These are phyloP conservation scores for Drosophila colorata DNA, from an alignment of 2,888 invertebrate genomes.

Conservation along the genomic window DNA sequence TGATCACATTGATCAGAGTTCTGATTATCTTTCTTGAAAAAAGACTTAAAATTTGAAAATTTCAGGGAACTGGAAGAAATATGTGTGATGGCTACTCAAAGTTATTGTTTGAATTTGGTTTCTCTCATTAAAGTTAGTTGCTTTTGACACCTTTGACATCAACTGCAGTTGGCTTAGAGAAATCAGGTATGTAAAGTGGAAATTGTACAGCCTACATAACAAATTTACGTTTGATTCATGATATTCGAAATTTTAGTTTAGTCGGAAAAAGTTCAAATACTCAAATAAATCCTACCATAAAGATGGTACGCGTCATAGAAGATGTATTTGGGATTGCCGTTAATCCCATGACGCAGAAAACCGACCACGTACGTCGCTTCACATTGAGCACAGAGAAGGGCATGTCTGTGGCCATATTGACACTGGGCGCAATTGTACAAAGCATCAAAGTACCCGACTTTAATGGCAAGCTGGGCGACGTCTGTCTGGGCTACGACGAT, in stretches of 20 bases:
- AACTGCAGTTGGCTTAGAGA: constrained; percentile 33
- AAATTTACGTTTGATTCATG: constrained; percentile 32
- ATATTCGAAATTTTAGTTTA: constrained; percentile 41
- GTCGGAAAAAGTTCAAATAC: constrained; percentile 13
- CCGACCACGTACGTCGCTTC: constrained; percentile 77
- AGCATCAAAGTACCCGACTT: constrained; percentile 91
- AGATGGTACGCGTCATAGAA: constrained; percentile 81
- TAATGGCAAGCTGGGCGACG: constrained; percentile 90
- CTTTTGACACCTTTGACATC: background rate
- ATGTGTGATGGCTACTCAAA: no score
- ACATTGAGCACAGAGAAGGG: constrained; percentile 74
- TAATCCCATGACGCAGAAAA: constrained; percentile 78
- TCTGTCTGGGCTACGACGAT: constrained; percentile 93
- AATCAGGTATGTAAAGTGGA: background rate
- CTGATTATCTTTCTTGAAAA: no score
- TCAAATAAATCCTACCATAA: constrained; percentile 18
- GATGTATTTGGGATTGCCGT: constrained; percentile 82
- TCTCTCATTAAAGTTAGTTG: background rate
- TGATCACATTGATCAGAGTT: no score
- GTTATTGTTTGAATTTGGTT: background rate
- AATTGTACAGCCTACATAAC: background rate
- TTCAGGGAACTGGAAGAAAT: no score
- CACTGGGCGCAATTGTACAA: constrained; percentile 93
- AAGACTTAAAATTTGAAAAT: no score
- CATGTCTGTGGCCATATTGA: constrained; percentile 86